Conservation (phyloP, 2,797 vertebrate species). For the Moxostoma hubbsi region DNA sequence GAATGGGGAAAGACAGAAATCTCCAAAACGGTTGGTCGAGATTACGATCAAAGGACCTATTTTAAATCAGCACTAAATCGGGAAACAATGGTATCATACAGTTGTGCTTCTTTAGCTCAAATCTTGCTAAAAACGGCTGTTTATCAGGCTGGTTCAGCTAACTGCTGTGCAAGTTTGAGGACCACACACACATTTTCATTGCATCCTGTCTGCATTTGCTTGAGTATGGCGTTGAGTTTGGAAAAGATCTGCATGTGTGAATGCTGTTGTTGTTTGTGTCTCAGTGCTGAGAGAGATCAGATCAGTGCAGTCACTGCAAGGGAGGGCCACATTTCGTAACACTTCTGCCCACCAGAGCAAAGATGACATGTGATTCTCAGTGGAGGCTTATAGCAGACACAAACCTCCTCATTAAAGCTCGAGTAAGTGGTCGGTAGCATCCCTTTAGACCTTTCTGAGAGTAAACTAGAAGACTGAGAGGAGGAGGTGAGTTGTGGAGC, state of each 20-base stretch:
- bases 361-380: constrained; percentile 39
- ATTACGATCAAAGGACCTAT: too few species aligned
- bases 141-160: too few species aligned
- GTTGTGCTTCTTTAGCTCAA: too few species aligned
- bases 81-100: too few species aligned
- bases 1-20: too few species aligned
- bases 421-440: neutral
- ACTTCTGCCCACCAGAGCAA: constrained; percentile 23
- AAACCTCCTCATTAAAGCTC: constrained; percentile 21
- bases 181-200: neutral
- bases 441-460: neutral
- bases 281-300: neutral
- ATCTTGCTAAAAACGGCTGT: too few species aligned
- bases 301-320: constrained; percentile 17
- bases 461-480: neutral
- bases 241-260: constrained; percentile 42
- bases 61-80: too few species aligned
- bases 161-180: neutral
- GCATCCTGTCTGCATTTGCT: neutral
- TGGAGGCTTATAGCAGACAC: constrained; percentile 12
- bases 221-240: neutral
- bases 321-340: constrained; percentile 55
- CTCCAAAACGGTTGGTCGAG: too few species aligned
- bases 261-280: constrained; percentile 56
- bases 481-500: neutral